Conservation (phyloP, 1,140 invertebrate species). For the Aleiodes sp. region DNA sequence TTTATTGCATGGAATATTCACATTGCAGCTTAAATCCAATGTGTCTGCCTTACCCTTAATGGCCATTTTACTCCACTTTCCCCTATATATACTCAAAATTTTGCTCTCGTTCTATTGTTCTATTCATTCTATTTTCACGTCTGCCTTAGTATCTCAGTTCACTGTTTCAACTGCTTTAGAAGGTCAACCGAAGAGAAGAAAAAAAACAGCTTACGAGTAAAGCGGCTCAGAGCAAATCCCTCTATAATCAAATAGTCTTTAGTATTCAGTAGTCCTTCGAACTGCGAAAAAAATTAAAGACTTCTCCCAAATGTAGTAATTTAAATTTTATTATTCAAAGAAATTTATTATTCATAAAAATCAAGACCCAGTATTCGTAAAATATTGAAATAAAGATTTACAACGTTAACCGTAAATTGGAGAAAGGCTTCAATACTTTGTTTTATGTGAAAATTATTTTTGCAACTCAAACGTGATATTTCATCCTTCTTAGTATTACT, state of each 20-base stretch:
- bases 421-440: neutral
- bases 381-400: neutral
- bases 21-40: no score
- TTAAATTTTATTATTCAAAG: neutral
- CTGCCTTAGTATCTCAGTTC: neutral
- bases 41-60: neutral
- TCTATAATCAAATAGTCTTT: constrained; percentile 59
- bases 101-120: no score
- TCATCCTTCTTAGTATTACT: neutral
- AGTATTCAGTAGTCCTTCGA: constrained; percentile 45
- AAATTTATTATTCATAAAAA: neutral
- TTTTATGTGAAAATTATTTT: neutral
- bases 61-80: neutral
- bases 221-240: constrained; percentile 46
- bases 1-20: no score
- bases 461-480: neutral
- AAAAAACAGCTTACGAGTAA: constrained; percentile 19
- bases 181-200: neutral
- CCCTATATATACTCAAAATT: no score
- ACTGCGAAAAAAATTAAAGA: neutral
- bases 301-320: neutral
- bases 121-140: neutral
- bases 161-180: neutral
- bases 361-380: neutral
- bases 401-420: neutral